Conservation (phyloP, 2,113 vertebrate genomes). For the Pseudonaja textilis region DNA sequence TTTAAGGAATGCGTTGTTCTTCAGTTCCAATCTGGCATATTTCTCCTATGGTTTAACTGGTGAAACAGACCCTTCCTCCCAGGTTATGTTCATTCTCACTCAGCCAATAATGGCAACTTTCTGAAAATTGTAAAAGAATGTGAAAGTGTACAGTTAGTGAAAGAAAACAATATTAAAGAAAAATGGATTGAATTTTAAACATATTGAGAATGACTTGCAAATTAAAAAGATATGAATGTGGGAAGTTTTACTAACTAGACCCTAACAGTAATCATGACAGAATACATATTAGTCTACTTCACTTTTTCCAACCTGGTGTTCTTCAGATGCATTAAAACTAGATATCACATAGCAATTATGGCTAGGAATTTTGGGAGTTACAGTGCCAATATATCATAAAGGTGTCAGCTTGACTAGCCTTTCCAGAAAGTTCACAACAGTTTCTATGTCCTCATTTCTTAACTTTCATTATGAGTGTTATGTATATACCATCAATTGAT, state of each 20-base stretch:
- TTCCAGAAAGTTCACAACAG: constrained; percentile 16
- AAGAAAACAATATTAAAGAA: not conserved
- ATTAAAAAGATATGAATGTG: not conserved
- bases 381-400: not conserved
- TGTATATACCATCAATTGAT: not conserved
- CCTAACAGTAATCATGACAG: not conserved
- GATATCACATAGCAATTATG: not conserved
- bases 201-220: not conserved
- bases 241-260: not conserved
- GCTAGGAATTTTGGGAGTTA: not conserved
- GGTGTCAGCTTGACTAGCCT: not conserved
- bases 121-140: too few species aligned
- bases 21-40: not conserved
- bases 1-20: too few species aligned
- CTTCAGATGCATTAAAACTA: not conserved
- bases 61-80: not conserved
- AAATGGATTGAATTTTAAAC: not conserved
- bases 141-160: not conserved
- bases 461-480: not conserved
- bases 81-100: not conserved
- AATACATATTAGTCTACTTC: not conserved
- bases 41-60: not conserved
- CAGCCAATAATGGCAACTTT: not conserved
- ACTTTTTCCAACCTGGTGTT: not conserved
- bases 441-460: not conserved